Evolutionary conservation across 2,113 vertebrate genomes (phyloP), one percentile per base, ranked within the genome.

Genomic region (Opisthocomus hoazin): DNA sequence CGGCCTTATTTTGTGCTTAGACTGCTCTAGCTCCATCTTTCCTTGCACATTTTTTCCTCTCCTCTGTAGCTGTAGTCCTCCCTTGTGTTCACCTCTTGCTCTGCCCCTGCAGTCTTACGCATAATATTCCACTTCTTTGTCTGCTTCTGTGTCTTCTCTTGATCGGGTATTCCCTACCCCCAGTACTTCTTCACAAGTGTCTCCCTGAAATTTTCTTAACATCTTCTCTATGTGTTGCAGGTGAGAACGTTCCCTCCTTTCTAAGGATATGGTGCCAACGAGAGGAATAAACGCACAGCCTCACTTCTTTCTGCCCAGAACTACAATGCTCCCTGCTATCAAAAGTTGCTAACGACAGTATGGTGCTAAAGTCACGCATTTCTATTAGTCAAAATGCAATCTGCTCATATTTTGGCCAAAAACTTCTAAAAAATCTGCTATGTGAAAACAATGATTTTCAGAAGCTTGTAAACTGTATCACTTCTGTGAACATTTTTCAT

Each of bases 401-500:
- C 90, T 97, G 95, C 63, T 96, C 63, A 10, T 90, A 94, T 93
- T 95, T 92, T 92, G 82, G 83, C 88, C 78, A 80, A 86, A 87
- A 93, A 53, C 27, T 60, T 90, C n/a, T 63, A 43, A 92, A 93
- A 93, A 93, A 94, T 71, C 84, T 92, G 89, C 80, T 81, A 84
- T 68, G 73, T 89, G 89, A 95, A 96, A 97, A 96, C 89, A 94
- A 84, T 74, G 48, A 82, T 82, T 91, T 89, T 89, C 60, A 78
- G 60, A 95, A 94, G 94, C 94, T 94, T 90, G 87, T 91, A 95
- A 97, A 95, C 84, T 84, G 51, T 26, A 96, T 90, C 43, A 75
- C 56, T 81, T 80, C 89, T 78, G 80, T 66, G 94, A 88, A 71
- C 30, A 36, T 14, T 84, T 81, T 92, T 92, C 94, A 89, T 32